A percentile compares a stretch with the other conserved stretches of the same genome.
Evolutionary conservation across 2,113 vertebrate genomes (phyloP).

Genomic region (Leucoraja erinaceus): DNA sequence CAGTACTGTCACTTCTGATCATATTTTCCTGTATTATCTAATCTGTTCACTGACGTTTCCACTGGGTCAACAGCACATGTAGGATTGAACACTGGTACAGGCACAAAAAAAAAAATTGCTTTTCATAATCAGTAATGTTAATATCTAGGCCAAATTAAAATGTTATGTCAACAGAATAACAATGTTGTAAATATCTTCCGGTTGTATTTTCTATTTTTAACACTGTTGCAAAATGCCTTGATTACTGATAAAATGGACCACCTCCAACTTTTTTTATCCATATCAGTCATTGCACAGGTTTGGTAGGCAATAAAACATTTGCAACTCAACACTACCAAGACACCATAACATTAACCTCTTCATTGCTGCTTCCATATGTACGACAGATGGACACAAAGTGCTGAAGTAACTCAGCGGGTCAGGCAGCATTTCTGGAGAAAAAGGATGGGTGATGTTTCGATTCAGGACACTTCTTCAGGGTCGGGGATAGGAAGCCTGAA

Average conservation of each 20-base stretch:
- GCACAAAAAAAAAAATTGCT: neutral
- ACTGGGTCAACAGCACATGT: neutral
- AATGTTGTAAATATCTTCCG: neutral
- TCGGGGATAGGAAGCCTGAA: no score
- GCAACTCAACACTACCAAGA: neutral
- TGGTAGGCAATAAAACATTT: no score
- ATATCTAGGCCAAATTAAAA: neutral
- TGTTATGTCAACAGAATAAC: neutral
- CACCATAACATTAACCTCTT: neutral
- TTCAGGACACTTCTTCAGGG: no score
- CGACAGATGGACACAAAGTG: no score
- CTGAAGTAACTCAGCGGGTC: no score
- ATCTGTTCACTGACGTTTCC: neutral
- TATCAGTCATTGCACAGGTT: neutral
- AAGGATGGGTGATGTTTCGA: no score
- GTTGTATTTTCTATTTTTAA: neutral
- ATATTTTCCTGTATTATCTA: neutral
- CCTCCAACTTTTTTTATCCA: neutral
- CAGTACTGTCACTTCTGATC: neutral
- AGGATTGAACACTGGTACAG: neutral
- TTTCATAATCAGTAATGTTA: conserved; percentile 17
- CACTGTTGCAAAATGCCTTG: neutral
- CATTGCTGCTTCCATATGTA: neutral
- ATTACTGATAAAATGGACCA: neutral
- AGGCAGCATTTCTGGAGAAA: no score